phyloP scores from a whole-genome alignment of 1,140 invertebrate species.

The Chironomus striatipennis region DNA sequence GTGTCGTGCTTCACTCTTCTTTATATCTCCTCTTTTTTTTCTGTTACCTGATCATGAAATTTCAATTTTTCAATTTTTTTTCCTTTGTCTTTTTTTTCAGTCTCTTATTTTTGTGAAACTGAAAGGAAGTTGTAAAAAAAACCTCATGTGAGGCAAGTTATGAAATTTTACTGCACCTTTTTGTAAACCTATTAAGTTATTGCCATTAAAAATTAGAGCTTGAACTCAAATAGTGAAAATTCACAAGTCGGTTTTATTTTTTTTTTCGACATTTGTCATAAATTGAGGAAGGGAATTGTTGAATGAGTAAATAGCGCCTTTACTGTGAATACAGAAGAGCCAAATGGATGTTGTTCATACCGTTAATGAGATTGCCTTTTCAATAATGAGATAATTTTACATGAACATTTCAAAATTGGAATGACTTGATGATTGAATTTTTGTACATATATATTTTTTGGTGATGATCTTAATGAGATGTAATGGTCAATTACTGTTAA shows the following conservation, averaged over 20 bases:
- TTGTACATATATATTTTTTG: no score
- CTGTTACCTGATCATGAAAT: conserved; percentile 17
- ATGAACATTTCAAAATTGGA: no score
- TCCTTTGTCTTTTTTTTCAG: not conserved
- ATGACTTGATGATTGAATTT: no score
- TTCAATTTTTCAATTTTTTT: not conserved
- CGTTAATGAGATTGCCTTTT: no score
- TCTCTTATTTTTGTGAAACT: not conserved
- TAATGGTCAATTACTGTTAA: no score
- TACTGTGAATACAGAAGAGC: not conserved
- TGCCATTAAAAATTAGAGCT: not conserved
- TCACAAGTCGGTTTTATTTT: not conserved
- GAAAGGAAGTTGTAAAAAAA: conserved; percentile 23
- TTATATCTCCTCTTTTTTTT: not conserved
- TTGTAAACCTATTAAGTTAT: not conserved
- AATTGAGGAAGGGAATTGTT: not conserved
- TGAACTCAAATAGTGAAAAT: not conserved
- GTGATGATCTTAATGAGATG: no score
- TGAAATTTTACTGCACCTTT: conserved; percentile 20
- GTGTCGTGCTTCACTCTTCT: conserved; percentile 21
- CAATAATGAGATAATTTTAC: no score
- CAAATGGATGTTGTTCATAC: no score
- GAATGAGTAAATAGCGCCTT: conserved; percentile 6
- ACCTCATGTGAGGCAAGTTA: not conserved
- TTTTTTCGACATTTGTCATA: not conserved